These are phyloP conservation scores for Hormaphis cornu DNA, from an alignment of 1,140 invertebrate species.

Conservation along the genomic window DNA sequence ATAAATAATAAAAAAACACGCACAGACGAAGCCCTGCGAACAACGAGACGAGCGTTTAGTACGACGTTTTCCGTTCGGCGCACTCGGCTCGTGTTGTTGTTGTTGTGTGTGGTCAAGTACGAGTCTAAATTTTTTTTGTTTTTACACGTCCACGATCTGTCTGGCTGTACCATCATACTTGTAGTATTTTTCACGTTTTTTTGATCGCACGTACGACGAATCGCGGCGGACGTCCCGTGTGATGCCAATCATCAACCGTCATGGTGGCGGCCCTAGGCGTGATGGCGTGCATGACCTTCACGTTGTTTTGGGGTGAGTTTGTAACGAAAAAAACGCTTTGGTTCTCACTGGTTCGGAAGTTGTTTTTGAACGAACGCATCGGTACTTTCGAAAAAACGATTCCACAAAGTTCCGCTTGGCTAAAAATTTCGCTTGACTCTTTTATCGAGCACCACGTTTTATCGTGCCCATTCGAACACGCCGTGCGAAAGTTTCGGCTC, in stretches of 20 bases:
- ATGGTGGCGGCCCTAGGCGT: not conserved
- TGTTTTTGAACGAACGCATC: too few species aligned
- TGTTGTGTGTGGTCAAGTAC: not conserved
- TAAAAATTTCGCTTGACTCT: too few species aligned
- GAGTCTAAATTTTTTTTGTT: not conserved
- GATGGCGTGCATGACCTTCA: constrained; percentile 24
- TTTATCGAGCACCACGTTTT: too few species aligned
- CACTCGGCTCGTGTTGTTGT: too few species aligned
- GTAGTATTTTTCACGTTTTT: not conserved
- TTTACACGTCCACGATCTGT: not conserved
- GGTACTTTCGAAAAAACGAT: too few species aligned
- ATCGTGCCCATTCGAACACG: too few species aligned
- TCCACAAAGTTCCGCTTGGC: too few species aligned
- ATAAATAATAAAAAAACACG: not conserved
- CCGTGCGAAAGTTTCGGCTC: too few species aligned
- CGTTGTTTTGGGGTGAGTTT: constrained; percentile 24
- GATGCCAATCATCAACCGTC: constrained; percentile 10
- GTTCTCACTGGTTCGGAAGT: too few species aligned
- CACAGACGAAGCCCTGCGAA: not conserved
- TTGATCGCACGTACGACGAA: not conserved
- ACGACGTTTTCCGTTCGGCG: not conserved
- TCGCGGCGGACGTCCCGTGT: not conserved
- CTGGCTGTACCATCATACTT: not conserved
- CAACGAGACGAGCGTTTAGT: constrained; percentile 11
- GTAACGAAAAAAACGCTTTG: too few species aligned